A percentile compares a stretch with the other conserved stretches of the same genome.
phyloP scores from a whole-genome alignment of 2,113 vertebrate genomes.

The Alethe castanea region DNA sequence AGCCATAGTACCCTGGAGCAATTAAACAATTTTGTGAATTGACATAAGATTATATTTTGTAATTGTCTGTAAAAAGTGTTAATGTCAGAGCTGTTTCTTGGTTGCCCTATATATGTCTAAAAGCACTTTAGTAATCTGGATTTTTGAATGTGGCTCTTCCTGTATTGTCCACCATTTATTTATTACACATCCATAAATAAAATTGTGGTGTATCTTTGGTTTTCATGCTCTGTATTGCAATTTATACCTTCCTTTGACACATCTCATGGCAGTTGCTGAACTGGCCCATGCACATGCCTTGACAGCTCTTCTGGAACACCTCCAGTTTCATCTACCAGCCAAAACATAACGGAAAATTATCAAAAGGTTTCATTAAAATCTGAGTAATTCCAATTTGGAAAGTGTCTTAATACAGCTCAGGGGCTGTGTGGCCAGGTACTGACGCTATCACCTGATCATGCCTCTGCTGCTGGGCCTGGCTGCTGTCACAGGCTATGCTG shows the following conservation, averaged over 20 bases:
- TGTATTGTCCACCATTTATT: slow-evolving; percentile 66
- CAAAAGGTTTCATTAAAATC: slow-evolving; percentile 54
- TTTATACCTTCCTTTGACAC: neutral
- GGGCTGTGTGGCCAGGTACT: neutral
- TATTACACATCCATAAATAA: slow-evolving; percentile 74
- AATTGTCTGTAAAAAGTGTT: slow-evolving; percentile 58
- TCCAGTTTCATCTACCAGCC: slow-evolving; percentile 29
- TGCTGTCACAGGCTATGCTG: neutral
- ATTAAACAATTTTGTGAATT: slow-evolving; percentile 39
- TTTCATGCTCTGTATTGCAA: neutral
- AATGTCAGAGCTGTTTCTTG: slow-evolving; percentile 30
- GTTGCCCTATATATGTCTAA: slow-evolving; percentile 59
- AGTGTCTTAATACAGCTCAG: slow-evolving; percentile 22
- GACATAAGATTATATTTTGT: slow-evolving; percentile 31
- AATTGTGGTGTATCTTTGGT: slow-evolving; percentile 55
- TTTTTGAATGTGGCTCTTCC: slow-evolving; percentile 67
- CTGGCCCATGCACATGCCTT: rapidly evolving
- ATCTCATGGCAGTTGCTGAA: rapidly evolving
- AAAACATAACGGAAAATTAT: slow-evolving; percentile 40
- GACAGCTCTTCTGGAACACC: slow-evolving; percentile 33
- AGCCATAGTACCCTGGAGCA: slow-evolving; percentile 45
- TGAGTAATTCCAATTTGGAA: slow-evolving; percentile 64
- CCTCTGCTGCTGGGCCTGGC: neutral
- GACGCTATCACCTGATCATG: neutral
- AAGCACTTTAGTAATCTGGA: slow-evolving; percentile 67